phyloP scores from a whole-genome alignment of 2,888 invertebrate species.

The Cephus sareptanus region DNA sequence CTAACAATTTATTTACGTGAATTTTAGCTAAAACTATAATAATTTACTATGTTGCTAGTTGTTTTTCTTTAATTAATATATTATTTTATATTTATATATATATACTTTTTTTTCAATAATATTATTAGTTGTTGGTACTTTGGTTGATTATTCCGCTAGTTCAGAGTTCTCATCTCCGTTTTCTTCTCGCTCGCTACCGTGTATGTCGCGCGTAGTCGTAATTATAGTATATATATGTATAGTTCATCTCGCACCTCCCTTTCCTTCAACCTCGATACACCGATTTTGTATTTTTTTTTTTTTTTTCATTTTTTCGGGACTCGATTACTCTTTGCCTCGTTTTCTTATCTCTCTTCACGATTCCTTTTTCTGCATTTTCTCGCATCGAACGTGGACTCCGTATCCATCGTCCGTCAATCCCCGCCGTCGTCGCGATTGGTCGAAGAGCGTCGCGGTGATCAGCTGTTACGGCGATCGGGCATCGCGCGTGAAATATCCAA shows the following conservation, averaged over 20 bases:
- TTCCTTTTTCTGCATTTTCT: conserved; percentile 1
- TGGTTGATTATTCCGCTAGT: conserved; percentile 74
- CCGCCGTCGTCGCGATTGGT: conserved; percentile 20
- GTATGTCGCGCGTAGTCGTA: conserved; percentile 21
- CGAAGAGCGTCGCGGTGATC: conserved; percentile 17
- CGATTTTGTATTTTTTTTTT: too few species aligned
- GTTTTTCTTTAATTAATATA: conserved; percentile 34
- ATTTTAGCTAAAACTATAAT: conserved; percentile 57
- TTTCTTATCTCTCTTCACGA: neutral
- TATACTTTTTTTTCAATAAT: conserved; percentile 45
- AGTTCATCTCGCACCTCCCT: conserved; percentile 1
- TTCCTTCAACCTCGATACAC: neutral
- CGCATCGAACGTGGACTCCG: too few species aligned
- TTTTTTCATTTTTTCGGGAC: too few species aligned
- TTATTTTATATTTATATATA: conserved; percentile 41
- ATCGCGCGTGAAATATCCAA: conserved; percentile 45
- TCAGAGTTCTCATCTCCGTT: conserved; percentile 58
- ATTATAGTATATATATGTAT: too few species aligned
- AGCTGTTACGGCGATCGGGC: conserved; percentile 29
- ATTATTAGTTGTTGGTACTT: conserved; percentile 76
- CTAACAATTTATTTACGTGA: conserved; percentile 40
- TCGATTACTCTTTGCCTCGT: too few species aligned
- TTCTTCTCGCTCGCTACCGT: conserved; percentile 41
- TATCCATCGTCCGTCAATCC: neutral
- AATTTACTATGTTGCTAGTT: conserved; percentile 59